Conservation (phyloP, 2,888 invertebrate species). For the Bellardia pandia region DNA sequence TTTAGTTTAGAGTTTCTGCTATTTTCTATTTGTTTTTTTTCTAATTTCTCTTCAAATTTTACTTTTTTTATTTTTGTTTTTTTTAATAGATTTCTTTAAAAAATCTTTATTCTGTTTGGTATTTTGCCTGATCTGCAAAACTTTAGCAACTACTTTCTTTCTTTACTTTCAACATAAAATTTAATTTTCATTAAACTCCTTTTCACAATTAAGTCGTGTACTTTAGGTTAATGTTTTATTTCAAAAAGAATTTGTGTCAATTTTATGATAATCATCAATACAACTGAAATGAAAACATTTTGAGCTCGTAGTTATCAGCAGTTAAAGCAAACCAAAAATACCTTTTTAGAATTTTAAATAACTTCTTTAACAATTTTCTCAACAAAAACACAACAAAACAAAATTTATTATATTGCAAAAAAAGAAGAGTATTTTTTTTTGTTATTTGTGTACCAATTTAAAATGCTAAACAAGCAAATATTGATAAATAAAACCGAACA, state of each 20-base stretch:
- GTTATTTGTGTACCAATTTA: slow-evolving; percentile 71
- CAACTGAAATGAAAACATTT: slow-evolving; percentile 13
- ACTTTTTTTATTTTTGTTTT: background rate
- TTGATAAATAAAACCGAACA: slow-evolving; percentile 57
- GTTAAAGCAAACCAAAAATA: slow-evolving; percentile 18
- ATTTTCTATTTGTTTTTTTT: background rate
- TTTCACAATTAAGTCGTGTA: slow-evolving; percentile 16
- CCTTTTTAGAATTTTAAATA: slow-evolving; percentile 70
- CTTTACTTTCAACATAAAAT: background rate
- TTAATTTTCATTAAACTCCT: slow-evolving; percentile 60
- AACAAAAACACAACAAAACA: background rate
- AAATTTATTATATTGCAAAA: slow-evolving; percentile 59
- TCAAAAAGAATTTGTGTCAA: slow-evolving; percentile 64
- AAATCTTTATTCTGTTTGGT: slow-evolving; percentile 34
- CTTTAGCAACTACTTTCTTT: slow-evolving; percentile 34
- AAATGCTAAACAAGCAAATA: slow-evolving; percentile 79
- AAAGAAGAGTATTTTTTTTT: background rate
- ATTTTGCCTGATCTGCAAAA: background rate
- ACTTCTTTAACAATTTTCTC: slow-evolving; percentile 50
- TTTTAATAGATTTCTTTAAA: slow-evolving; percentile 21
- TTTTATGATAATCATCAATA: slow-evolving; percentile 53
- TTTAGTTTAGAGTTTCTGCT: background rate
- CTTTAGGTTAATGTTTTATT: background rate
- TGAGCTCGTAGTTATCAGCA: slow-evolving; percentile 19
- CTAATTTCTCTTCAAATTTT: slow-evolving; percentile 32